These are phyloP conservation scores for Philonicus albiceps DNA, from an alignment of 2,888 invertebrate genomes.

Conservation along the genomic window DNA sequence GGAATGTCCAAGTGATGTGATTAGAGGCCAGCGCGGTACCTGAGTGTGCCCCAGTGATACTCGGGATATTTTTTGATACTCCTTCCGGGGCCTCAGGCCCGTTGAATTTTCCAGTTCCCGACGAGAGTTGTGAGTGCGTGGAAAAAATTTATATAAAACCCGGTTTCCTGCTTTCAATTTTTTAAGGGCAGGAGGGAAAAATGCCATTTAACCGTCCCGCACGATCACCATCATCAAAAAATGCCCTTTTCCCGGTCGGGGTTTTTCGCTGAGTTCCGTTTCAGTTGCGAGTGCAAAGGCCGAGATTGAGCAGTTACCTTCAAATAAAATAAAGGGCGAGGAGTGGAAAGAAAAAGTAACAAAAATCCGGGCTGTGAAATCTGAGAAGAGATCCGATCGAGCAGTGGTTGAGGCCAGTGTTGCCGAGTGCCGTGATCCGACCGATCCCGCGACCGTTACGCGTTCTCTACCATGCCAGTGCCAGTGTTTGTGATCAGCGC, in stretches of 20 bases:
- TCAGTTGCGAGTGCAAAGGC: not conserved
- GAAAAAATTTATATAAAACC: not conserved
- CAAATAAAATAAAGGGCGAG: not conserved
- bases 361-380: not conserved
- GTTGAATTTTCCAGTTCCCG: not conserved
- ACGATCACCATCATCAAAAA: not conserved
- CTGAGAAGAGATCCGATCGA: not conserved
- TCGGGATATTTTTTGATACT: slow-evolving; percentile 10
- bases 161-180: not conserved
- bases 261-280: not conserved
- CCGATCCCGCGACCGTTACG: not conserved
- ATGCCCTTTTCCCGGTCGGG: not conserved
- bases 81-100: not conserved
- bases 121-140: not conserved
- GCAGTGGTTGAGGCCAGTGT: not conserved
- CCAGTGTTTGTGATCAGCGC: slow-evolving; percentile 4
- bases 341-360: not conserved
- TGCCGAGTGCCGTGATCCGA: not conserved
- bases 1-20: slow-evolving; percentile 16
- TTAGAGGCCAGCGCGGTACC: not conserved
- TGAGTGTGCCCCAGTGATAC: not conserved
- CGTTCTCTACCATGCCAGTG: not conserved
- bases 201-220: not conserved
- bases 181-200: not conserved
- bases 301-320: not conserved